phyloP scores from a whole-genome alignment of 2,888 invertebrate genomes.

The Carabus problematicus region DNA sequence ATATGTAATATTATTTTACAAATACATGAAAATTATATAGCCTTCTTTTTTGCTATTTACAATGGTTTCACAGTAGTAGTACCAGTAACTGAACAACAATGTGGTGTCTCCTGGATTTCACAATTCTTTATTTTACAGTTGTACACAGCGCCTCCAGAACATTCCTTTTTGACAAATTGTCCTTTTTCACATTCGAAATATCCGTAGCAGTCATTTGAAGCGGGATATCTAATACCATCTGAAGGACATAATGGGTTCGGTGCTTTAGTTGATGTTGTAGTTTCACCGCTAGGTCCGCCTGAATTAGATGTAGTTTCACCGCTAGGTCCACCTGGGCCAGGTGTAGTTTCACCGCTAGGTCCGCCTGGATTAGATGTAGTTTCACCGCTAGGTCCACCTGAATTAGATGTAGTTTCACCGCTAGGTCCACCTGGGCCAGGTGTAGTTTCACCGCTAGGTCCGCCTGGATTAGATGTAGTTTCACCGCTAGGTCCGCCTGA shows the following conservation, averaged over 20 bases:
- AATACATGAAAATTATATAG: no score
- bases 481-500: not conserved
- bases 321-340: no score
- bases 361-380: not conserved
- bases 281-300: not conserved
- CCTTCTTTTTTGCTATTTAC: no score
- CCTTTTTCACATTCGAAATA: conserved; percentile 14
- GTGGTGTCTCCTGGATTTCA: conserved; percentile 4
- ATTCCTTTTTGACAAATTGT: conserved; percentile 11
- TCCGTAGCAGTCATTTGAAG: conserved; percentile 9
- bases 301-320: not conserved
- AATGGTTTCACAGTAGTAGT: not conserved
- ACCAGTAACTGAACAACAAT: conserved; percentile 16
- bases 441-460: not conserved
- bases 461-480: no score
- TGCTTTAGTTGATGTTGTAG: conserved; percentile 8
- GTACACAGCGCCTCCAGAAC: conserved; percentile 8
- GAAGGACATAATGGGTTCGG: not conserved
- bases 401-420: not conserved
- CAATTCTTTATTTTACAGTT: conserved; percentile 19
- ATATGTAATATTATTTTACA: no score
- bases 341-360: no score
- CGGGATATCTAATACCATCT: conserved; percentile 7
- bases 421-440: not conserved
- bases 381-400: not conserved